These are phyloP conservation scores for Rhopalosiphum padi DNA, from an alignment of 1,140 invertebrate species.

Conservation along the genomic window DNA sequence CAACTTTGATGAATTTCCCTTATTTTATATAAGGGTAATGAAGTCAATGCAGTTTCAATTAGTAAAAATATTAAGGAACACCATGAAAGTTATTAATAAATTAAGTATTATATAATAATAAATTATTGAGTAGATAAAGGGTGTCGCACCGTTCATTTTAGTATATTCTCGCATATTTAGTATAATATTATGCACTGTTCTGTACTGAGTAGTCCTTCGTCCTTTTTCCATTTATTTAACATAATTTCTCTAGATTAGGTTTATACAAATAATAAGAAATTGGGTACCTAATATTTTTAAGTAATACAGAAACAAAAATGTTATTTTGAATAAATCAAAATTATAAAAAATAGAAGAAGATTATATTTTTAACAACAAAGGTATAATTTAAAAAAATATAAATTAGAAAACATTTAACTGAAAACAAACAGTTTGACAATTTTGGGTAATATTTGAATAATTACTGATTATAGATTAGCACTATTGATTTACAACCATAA, in stretches of 20 bases:
- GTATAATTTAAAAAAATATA: background rate
- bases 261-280: background rate
- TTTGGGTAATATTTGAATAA: background rate
- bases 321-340: background rate
- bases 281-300: background rate
- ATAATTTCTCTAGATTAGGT: background rate
- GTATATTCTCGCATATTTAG: background rate
- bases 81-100: too few species aligned
- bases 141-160: too few species aligned
- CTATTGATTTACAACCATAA: background rate
- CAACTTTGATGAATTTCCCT: too few species aligned
- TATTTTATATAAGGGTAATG: too few species aligned
- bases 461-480: background rate
- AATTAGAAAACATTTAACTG: background rate
- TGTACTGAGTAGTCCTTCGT: background rate
- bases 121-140: too few species aligned
- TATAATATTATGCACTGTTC: background rate
- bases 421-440: background rate
- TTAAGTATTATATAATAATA: too few species aligned
- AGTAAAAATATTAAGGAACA: too few species aligned
- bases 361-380: background rate
- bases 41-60: too few species aligned
- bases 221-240: background rate
- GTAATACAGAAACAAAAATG: background rate
- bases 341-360: background rate